phyloP scores from a whole-genome alignment of 2,888 invertebrate genomes.

The Linnaemya tessellans region DNA sequence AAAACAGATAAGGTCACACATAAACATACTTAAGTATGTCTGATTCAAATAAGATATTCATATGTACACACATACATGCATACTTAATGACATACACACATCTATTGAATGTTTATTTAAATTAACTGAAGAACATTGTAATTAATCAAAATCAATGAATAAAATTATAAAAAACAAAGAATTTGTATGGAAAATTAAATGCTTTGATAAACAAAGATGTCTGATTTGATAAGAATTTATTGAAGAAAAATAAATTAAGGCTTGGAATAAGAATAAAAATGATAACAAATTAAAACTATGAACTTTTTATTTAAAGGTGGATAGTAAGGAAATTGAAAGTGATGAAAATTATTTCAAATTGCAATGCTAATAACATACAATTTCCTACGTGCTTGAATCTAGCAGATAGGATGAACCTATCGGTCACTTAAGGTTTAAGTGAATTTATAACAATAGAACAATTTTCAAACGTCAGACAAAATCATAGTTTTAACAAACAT shows the following conservation, averaged over 20 bases:
- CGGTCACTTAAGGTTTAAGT: too few relatives aligned
- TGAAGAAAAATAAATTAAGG: slow-evolving; percentile 35
- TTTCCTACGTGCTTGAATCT: too few relatives aligned
- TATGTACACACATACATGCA: background rate
- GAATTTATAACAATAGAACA: too few relatives aligned
- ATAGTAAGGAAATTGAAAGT: background rate
- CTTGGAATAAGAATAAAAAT: slow-evolving; percentile 53
- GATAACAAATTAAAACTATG: slow-evolving; percentile 14
- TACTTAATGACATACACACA: too few relatives aligned
- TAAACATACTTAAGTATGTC: background rate
- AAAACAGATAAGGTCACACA: background rate
- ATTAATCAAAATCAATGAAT: slow-evolving; percentile 50
- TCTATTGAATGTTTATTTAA: slow-evolving; percentile 39
- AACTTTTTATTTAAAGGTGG: slow-evolving; percentile 29
- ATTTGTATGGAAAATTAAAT: slow-evolving; percentile 56
- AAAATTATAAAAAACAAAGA: slow-evolving; percentile 34
- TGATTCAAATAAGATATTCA: background rate
- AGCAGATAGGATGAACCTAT: too few relatives aligned
- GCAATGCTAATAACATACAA: too few relatives aligned
- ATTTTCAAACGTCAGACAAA: too few relatives aligned
- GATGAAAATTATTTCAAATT: too few relatives aligned
- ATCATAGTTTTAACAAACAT: too few relatives aligned
- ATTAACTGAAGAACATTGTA: slow-evolving; percentile 35
- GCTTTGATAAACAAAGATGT: slow-evolving; percentile 40
- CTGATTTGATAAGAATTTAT: slow-evolving; percentile 43